Conservation (phyloP, 1,140 invertebrate genomes). For the Heliconius melpomene region DNA sequence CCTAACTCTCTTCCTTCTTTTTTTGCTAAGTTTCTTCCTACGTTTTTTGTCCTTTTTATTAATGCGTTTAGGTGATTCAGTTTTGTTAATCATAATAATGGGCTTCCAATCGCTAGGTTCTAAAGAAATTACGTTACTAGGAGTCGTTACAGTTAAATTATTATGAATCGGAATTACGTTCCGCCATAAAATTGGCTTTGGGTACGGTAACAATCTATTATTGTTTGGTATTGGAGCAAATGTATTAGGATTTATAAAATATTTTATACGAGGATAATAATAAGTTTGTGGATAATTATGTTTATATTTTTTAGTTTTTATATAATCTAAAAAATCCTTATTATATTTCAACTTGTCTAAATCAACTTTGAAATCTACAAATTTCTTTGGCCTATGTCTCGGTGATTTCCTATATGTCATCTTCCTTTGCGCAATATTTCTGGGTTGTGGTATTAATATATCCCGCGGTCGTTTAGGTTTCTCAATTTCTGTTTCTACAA, state of each 20-base stretch:
- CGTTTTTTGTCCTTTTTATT: slow-evolving; percentile 40
- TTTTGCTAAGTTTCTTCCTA: slow-evolving; percentile 46
- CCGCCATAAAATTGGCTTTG: slow-evolving; percentile 44
- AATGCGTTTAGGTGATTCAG: slow-evolving; percentile 26
- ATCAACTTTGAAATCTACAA: slow-evolving; percentile 68
- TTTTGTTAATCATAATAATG: slow-evolving; percentile 51
- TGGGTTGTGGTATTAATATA: slow-evolving; percentile 68
- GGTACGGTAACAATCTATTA: slow-evolving; percentile 59
- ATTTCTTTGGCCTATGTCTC: slow-evolving; percentile 67
- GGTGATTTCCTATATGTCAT: slow-evolving; percentile 56
- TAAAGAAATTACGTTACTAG: slow-evolving; percentile 25
- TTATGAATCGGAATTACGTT: slow-evolving; percentile 39
- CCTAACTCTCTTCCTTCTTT: slow-evolving; percentile 29
- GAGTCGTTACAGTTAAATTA: slow-evolving; percentile 36
- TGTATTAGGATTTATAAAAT: slow-evolving; percentile 61
- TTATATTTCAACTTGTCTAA: slow-evolving; percentile 68
- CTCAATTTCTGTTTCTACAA: slow-evolving; percentile 52
- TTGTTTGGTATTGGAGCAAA: slow-evolving; percentile 54
- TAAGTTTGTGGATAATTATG: slow-evolving; percentile 71
- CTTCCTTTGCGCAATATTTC: slow-evolving; percentile 71
- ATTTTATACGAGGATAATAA: slow-evolving; percentile 71
- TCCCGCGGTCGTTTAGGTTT: slow-evolving; percentile 60
- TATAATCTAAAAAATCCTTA: slow-evolving; percentile 71
- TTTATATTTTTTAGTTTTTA: slow-evolving; percentile 76
- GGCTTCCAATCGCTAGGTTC: slow-evolving; percentile 68